Evolutionary conservation across 2,113 vertebrate genomes (phyloP).

Genomic region (Paramormyrops kingsleyae): DNA sequence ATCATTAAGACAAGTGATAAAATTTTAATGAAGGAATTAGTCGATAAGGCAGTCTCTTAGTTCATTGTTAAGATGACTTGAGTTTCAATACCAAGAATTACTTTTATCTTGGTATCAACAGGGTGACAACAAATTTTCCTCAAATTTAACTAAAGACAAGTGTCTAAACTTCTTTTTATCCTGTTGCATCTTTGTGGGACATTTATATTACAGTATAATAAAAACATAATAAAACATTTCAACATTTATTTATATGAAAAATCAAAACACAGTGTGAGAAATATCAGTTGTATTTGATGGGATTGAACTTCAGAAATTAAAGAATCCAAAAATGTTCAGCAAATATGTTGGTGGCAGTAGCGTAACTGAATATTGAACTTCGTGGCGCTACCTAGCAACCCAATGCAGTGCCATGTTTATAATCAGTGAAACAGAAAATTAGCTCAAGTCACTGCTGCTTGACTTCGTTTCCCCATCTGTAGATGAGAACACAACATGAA

Average conservation of each 20-base stretch:
- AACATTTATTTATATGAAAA: neutral
- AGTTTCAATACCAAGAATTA: neutral
- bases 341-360: neutral
- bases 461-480: conserved; percentile 17
- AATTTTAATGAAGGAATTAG: conserved; percentile 25
- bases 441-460: conserved; percentile 11
- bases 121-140: neutral
- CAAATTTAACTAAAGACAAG: neutral
- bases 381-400: neutral
- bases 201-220: neutral
- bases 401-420: neutral
- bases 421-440: conserved; percentile 17
- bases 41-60: conserved; percentile 16
- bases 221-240: neutral
- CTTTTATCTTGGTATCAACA: neutral
- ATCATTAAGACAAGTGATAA: conserved; percentile 24
- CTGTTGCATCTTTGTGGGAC: neutral
- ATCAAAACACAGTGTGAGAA: neutral
- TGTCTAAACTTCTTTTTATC: neutral
- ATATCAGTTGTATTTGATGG: neutral
- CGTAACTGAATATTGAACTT: conserved; percentile 14
- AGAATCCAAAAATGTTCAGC: conserved; percentile 8
- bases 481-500: neutral
- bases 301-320: neutral
- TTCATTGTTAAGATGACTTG: conserved; percentile 15